Conservation (phyloP, 2,888 invertebrate genomes). For the Leptogaster cylindrica region DNA sequence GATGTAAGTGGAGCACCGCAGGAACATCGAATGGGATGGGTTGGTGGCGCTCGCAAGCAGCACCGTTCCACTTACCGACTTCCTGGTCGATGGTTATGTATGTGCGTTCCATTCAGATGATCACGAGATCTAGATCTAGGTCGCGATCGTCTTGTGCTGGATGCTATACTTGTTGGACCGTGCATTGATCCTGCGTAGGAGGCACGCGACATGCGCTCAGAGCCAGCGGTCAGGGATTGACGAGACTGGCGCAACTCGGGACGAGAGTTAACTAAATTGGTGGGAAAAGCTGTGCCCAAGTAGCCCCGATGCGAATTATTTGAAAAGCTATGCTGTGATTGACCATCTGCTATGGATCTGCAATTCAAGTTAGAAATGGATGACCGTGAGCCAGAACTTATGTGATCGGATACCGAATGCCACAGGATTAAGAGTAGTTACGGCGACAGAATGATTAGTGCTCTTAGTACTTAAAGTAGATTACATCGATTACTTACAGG, state of each 20-base stretch:
- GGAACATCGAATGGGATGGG: background rate
- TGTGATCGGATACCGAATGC: no score
- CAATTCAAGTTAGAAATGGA: slow-evolving; percentile 35
- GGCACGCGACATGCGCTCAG: slow-evolving; percentile 79
- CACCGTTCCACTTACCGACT: slow-evolving; percentile 68
- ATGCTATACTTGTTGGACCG: slow-evolving; percentile 66
- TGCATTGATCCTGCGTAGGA: slow-evolving; percentile 74
- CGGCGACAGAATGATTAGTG: no score
- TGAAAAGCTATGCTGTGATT: slow-evolving; percentile 88
- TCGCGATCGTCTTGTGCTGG: slow-evolving; percentile 72
- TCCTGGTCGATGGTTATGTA: slow-evolving; percentile 69
- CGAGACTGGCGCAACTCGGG: slow-evolving; percentile 86
- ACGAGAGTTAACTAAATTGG: slow-evolving; percentile 77
- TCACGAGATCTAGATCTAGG: slow-evolving; percentile 80
- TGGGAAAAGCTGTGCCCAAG: slow-evolving; percentile 71
- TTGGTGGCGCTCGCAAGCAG: background rate
- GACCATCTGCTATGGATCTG: slow-evolving; percentile 85
- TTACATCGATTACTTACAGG: no score
- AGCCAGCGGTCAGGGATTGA: slow-evolving; percentile 82
- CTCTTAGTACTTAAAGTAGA: no score
- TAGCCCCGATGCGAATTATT: slow-evolving; percentile 79
- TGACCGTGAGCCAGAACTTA: no score
- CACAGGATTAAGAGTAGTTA: no score
- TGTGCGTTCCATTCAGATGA: slow-evolving; percentile 64
- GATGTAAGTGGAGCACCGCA: background rate